Percentiles rank a stretch among this genome's conserved stretches.
These are phyloP conservation scores for Micropoecilia bifurca DNA, from an alignment of 2,797 vertebrate species.

Conservation along the genomic window DNA sequence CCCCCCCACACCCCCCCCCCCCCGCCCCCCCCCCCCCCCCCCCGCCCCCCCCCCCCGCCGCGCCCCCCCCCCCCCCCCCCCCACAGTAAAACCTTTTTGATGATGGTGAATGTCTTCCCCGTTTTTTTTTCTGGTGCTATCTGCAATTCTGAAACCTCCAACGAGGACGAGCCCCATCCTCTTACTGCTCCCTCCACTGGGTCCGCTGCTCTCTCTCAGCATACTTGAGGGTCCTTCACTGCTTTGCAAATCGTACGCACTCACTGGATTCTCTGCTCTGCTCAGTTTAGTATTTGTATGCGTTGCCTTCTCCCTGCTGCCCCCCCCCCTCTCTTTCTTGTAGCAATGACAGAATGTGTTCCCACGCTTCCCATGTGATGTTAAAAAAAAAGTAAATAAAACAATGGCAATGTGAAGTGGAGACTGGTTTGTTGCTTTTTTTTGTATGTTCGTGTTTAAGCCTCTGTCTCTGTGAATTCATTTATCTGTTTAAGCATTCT, in stretches of 20 bases:
- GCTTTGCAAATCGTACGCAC: conserved; percentile 68
- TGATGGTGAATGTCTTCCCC: conserved; percentile 55
- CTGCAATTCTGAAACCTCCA: conserved; percentile 23
- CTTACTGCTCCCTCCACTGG: conserved; percentile 4
- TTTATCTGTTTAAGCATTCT: conserved; percentile 66
- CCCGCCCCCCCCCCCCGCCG: no score
- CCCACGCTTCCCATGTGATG: conserved; percentile 74
- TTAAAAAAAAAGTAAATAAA: conserved; percentile 78
- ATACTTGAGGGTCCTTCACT: conserved; percentile 76
- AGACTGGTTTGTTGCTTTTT: conserved; percentile 45
- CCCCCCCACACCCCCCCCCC: no score
- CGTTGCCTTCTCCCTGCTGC: conserved; percentile 57
- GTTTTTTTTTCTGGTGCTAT: conserved; percentile 12
- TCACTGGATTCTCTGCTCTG: conserved; percentile 67
- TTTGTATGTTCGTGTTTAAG: conserved; percentile 21
- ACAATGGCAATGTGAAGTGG: conserved; percentile 54
- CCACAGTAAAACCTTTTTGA: conserved; percentile 19
- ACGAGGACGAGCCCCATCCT: conserved; percentile 45
- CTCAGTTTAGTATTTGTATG: conserved; percentile 61
- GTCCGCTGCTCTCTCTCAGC: conserved; percentile 53
- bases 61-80: no score
- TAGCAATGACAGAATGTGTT: conserved; percentile 64
- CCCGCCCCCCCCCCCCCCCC: no score
- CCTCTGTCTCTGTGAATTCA: conserved; percentile 41
- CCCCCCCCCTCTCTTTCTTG: conserved; percentile 56